phyloP scores from a whole-genome alignment of 1,140 invertebrate species.

The Stenopsyche tienmushanensis region DNA sequence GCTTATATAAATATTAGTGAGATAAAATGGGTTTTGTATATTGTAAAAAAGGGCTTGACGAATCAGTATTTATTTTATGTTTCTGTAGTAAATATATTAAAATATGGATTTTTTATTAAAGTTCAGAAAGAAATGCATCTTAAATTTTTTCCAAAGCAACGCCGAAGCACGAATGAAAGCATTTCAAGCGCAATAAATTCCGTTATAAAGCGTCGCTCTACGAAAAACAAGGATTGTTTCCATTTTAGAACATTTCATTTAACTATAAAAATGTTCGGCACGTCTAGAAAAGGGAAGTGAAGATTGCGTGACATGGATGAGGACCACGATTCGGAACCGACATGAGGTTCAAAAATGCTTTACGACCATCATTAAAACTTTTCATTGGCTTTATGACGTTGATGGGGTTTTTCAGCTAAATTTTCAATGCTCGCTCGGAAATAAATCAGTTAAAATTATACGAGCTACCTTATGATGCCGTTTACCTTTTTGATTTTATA shows the following conservation, averaged over 20 bases:
- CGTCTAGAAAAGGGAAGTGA: not conserved
- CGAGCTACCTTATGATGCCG: not conserved
- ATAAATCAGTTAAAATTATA: not conserved
- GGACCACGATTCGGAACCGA: not conserved
- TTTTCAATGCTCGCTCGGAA: constrained; percentile 9
- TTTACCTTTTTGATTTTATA: not conserved
- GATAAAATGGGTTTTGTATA: too few species aligned
- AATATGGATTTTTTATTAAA: not conserved
- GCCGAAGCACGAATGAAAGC: too few species aligned
- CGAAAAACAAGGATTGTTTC: not conserved
- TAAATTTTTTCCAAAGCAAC: not conserved
- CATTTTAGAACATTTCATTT: not conserved
- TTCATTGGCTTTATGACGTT: constrained; percentile 25
- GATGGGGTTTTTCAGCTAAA: constrained; percentile 22
- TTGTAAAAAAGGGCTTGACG: too few species aligned
- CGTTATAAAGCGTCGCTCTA: not conserved
- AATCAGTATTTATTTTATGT: not conserved
- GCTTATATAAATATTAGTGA: too few species aligned
- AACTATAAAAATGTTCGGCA: not conserved
- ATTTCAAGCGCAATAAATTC: not conserved
- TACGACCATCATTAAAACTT: constrained; percentile 12
- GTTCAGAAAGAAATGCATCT: not conserved
- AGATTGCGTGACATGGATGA: not conserved
- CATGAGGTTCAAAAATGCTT: not conserved
- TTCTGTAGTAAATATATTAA: not conserved